phyloP scores from a whole-genome alignment of 1,140 invertebrate genomes.

The Psix sp. region DNA sequence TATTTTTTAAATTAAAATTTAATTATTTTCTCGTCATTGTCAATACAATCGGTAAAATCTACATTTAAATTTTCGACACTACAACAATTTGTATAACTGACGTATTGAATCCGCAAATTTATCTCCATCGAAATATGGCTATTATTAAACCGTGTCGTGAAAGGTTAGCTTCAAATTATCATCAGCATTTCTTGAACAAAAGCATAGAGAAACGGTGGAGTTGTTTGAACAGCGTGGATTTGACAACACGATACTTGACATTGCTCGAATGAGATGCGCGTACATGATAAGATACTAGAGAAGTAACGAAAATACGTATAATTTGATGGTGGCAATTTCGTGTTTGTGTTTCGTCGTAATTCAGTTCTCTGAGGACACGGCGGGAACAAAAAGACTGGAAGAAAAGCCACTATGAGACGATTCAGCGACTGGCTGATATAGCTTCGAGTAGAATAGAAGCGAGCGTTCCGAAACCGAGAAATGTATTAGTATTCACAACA shows the following conservation, averaged over 20 bases:
- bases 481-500: conserved; percentile 70
- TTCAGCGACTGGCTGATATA: conserved; percentile 52
- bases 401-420: conserved; percentile 51
- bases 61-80: no score
- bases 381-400: conserved; percentile 44
- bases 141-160: no score
- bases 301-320: conserved; percentile 53
- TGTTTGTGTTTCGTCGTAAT: conserved; percentile 56
- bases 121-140: no score
- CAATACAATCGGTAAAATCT: no score
- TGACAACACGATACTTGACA: conserved; percentile 21
- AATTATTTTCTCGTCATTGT: no score
- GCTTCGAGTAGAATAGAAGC: conserved; percentile 46
- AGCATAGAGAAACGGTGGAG: no score
- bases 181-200: no score
- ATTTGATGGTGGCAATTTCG: conserved; percentile 54
- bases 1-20: no score
- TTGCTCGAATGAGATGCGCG: conserved; percentile 26
- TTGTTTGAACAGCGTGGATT: conserved; percentile 5
- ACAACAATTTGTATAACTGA: no score
- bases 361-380: conserved; percentile 41
- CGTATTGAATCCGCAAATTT: no score
- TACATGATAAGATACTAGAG: conserved; percentile 34
- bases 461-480: conserved; percentile 46
- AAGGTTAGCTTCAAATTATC: no score